Evolutionary conservation across 1,140 invertebrate species (phyloP), one percentile per base, ranked within the genome.

Genomic region (Caerostris extrusa): DNA sequence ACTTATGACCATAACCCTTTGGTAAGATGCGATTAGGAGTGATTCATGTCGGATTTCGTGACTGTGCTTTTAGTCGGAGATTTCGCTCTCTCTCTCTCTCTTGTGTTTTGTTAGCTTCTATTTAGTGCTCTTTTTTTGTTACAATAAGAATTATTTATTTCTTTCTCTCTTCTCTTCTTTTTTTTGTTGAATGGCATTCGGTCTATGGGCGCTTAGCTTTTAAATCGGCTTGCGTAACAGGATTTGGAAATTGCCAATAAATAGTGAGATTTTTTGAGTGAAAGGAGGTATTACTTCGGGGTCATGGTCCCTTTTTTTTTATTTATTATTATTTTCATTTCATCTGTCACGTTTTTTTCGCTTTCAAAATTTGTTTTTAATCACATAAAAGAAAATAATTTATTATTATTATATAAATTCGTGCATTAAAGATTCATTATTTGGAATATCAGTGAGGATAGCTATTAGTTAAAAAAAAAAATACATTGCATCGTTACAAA

Each of bases 31-130:
- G 88, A 90, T 90, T 90, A 90, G 77, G 77, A 90, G 88, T 90
- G 88, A 90, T 90, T 90, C 88, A 90, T 90, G 61, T 77, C 7
- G 88, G 17, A 90, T 77, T 90, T 90, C 88, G 88, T 90, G 88
- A 90, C 61, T 50, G 64, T 57, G 64, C 55, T 55, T 90, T 71
- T 90, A 77, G 64, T 71, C 55, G 55, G 67, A 17, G 88, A 90
- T 90, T 88, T 88, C 34, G 34, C 10, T 50, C 58, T 88, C 86
- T 10, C 34, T 34, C 34, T 34, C 34, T 34, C 34, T 34, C 34
- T 34, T 34, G 34, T 19, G 5, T 88, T 57, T 67, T n/a, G 34
- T 55, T 87, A 12, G 53, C 56, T 77, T 77, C 17, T 64, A 64
- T 77, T 50, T 85, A n/a, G 55, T 85, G 83, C 6, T 57, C 10